Base-by-base conservation (phyloP, 2,797 vertebrate genomes). In the Protosalanx chinensis region DNA sequence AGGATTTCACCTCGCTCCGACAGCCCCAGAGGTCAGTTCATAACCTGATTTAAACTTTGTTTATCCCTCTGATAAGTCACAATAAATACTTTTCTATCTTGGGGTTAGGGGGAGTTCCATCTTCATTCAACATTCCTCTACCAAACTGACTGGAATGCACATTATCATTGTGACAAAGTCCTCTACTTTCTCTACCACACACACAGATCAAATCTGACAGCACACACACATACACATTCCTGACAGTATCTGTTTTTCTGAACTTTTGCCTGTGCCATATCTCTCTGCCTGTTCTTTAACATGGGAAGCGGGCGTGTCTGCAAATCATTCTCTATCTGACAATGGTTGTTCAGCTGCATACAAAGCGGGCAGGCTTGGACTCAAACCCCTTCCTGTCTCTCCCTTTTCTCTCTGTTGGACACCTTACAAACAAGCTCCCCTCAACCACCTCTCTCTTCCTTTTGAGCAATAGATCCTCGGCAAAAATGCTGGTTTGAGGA, bases 1-100 rank as follows among this genome's bases (percentile, higher is more conserved):
- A 85, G 81, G 73, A 86, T 91, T 71, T 91, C 90, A 2, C 91
- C 92, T 5, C 91, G 92, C 23, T 91, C 93, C 0, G 85, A 92
- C 79, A 88, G 86, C 63, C 86, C 92, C 70, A 80, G 90, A 91
- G 93, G 91, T 89, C 35, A 3, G 33, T 37, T 65, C 13, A 18
- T 1, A 29, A 27, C 1, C 61, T 68, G 29, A 27, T 23, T 60
- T 51, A 32, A 13, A 60, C 32, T 4, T 16, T 23, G 16, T 16
- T 32, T 71, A 56, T 83, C 35, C 33, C 7, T 71, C 64, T 35
- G 51, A 18, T n/a, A 10, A n/a, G 15, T 8, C 6, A 56, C 6
- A 5, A 6, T 56, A 16, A 56, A 4, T n/a, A 56, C 18, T 56
- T 53, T 53, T 53, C 51, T 2, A 53, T 53, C 51, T 53, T 53